Conservation (phyloP, 1,140 invertebrate genomes). For the Euschistus heros region DNA sequence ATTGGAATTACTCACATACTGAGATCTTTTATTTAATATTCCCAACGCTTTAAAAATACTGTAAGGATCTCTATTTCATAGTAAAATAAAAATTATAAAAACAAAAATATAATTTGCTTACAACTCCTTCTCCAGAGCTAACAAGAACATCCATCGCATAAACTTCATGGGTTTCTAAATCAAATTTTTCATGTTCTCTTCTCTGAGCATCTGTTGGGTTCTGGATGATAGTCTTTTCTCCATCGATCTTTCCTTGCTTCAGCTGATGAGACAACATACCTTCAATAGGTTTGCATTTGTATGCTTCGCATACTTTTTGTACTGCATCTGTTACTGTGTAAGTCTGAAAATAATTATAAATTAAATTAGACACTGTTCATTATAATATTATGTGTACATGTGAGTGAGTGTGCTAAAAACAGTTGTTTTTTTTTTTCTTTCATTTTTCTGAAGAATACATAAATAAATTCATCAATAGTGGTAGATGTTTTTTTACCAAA, state of each 20-base stretch:
- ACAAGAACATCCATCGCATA: conserved; percentile 97
- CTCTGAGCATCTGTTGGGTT: conserved; percentile 95
- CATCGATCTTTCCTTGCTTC: conserved; percentile 93
- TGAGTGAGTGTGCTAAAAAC: too few species aligned
- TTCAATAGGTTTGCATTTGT: conserved; percentile 94
- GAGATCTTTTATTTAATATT: not conserved
- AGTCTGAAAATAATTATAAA: conserved; percentile 49
- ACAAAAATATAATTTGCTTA: conserved; percentile 34
- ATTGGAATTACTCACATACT: too few species aligned
- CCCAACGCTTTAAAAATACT: too few species aligned
- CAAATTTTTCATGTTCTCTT: conserved; percentile 95
- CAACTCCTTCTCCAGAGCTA: conserved; percentile 81
- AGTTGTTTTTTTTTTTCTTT: not conserved
- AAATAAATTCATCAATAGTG: too few species aligned
- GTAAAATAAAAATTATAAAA: not conserved
- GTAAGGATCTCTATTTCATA: too few species aligned
- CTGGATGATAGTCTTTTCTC: conserved; percentile 97
- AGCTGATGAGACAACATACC: conserved; percentile 98
- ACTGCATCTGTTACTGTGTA: conserved; percentile 87
- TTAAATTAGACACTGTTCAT: not conserved
- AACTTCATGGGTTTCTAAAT: conserved; percentile 93
- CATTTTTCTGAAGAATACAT: not conserved
- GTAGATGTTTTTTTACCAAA: too few species aligned
- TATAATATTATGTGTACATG: too few species aligned
- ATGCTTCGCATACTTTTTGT: conserved; percentile 84